Evolutionary conservation across 2,888 invertebrate genomes (phyloP), one percentile per base, ranked within the genome.

Genomic region (Mesorhabditis spiculigera): DNA sequence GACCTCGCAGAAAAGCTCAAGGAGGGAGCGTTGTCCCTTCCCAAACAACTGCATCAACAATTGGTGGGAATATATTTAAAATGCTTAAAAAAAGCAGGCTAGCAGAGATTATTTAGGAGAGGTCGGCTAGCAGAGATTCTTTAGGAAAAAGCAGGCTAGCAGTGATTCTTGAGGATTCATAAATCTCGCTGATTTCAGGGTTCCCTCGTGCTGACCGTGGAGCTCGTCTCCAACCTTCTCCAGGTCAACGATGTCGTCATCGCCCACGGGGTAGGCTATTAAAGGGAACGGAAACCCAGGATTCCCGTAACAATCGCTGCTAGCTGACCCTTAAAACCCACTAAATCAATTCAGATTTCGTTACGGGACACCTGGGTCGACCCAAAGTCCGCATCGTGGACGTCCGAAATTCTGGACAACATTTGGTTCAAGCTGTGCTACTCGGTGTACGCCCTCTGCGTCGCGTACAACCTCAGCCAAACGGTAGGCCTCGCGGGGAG

Each of bases 351-450:
- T 28, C 28, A 28, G 28, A 28, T 50, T 50, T n/a, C 58, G 8
- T 3, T 50, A 50, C 8, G n/a, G 58, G 58, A 13, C 58, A 50
- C 8, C 10, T 50, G 8, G 58, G n/a, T 13, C 10, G n/a, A 13
- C 8, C 58, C 58, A 50, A 50, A n/a, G 8, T 50, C 58, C 8
- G 58, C 10, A 50, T 50, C 8, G 8, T 50, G 58, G 58, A 13
- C 58, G 58, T n/a, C 58, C 10, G 58, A 50, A 13, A 10, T 50
- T n/a, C 58, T 50, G 58, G 58, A 50, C 8, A 50, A 10, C 8
- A n/a, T 13, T 50, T 50, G 58, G 58, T 50, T 50, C 58, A 50
- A 50, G n/a, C n/a, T 50, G 58, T 50, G 58, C 58, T n/a, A 50
- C n/a, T 50, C 10, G 8, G 58, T 50, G 10, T 50, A 50, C 58